phyloP scores from a whole-genome alignment of 2,113 vertebrate species.

The Natator depressus region DNA sequence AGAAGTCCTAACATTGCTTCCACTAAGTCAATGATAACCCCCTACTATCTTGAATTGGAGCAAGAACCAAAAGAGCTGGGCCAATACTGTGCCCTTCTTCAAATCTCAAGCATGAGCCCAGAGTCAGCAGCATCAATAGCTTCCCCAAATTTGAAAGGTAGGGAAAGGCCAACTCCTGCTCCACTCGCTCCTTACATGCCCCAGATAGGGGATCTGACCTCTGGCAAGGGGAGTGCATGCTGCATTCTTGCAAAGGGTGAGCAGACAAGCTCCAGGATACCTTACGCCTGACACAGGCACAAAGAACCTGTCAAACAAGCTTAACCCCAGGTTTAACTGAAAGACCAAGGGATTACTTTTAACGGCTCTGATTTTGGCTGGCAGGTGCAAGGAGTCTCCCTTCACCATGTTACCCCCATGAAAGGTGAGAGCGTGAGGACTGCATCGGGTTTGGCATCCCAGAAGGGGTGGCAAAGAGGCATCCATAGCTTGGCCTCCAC shows the following conservation, averaged over 20 bases:
- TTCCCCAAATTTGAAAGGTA: background rate
- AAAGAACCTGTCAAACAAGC: background rate
- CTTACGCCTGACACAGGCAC: background rate
- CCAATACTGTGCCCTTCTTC: background rate
- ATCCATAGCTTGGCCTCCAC: background rate
- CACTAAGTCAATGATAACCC: background rate
- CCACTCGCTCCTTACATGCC: background rate
- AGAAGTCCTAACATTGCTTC: background rate
- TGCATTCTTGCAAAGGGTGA: background rate
- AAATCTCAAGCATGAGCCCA: background rate
- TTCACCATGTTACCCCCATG: background rate
- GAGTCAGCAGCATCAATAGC: background rate
- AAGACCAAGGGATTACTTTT: background rate
- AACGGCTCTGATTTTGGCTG: background rate
- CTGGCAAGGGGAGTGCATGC: accelerated
- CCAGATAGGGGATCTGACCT: background rate
- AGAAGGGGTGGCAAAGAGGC: background rate
- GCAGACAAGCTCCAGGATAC: background rate
- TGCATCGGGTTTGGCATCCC: background rate
- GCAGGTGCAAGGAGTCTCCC: background rate
- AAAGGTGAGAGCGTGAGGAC: background rate
- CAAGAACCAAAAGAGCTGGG: background rate
- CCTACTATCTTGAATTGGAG: too few species aligned
- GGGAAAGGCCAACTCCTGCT: background rate
- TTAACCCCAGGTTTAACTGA: background rate